Conservation (phyloP, 2,113 vertebrate species). For the Kryptolebias marmoratus region DNA sequence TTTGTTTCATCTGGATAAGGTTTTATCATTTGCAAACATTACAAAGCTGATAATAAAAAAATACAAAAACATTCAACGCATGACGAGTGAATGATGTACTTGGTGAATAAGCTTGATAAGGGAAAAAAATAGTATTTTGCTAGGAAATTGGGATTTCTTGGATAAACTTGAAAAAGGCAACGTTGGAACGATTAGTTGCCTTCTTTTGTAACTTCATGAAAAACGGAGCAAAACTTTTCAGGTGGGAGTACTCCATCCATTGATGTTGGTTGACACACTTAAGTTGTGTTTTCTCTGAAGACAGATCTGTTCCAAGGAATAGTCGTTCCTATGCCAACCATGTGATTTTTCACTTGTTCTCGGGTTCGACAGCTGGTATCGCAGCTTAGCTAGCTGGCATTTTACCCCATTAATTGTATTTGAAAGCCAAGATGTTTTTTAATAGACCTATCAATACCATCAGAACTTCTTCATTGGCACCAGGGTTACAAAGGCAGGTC, state of each 20-base stretch:
- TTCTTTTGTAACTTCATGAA: constrained; percentile 40
- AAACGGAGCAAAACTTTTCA: constrained; percentile 20
- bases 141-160: constrained; percentile 52
- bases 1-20: too few species aligned
- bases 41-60: neutral
- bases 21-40: constrained; percentile 4
- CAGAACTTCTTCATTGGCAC: constrained; percentile 51
- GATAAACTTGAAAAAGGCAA: constrained; percentile 43
- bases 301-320: constrained; percentile 58
- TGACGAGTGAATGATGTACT: neutral
- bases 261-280: constrained; percentile 47
- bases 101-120: neutral
- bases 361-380: constrained; percentile 62
- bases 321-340: constrained; percentile 59
- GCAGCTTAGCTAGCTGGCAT: constrained; percentile 61
- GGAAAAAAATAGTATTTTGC: constrained; percentile 37
- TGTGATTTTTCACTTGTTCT: constrained; percentile 27
- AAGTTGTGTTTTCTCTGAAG: constrained; percentile 58
- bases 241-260: constrained; percentile 36
- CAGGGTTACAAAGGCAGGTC: constrained; percentile 53
- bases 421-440: constrained; percentile 59
- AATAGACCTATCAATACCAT: constrained; percentile 52
- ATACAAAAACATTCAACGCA: constrained; percentile 7
- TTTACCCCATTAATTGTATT: constrained; percentile 48
- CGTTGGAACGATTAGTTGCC: constrained; percentile 17